These are phyloP conservation scores for Enteromius radiatus DNA, from an alignment of 2,797 vertebrate genomes.

Conservation along the genomic window DNA sequence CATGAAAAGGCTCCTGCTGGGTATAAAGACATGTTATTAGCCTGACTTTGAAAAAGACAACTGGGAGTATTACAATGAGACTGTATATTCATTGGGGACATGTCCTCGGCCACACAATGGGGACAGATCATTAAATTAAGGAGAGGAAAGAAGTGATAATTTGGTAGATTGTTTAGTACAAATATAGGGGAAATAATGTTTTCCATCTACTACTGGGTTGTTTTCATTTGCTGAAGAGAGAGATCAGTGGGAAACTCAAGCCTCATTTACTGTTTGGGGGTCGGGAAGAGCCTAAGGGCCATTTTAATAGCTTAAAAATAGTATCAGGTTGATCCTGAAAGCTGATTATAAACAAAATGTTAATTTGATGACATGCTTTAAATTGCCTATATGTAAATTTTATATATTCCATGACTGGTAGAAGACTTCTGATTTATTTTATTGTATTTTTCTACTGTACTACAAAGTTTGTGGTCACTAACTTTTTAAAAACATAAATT, in stretches of 20 bases:
- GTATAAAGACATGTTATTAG: slow-evolving; percentile 70
- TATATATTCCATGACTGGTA: not conserved
- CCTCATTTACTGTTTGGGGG: slow-evolving; percentile 19
- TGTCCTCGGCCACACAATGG: slow-evolving; percentile 60
- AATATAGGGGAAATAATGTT: slow-evolving; percentile 52
- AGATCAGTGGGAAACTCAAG: slow-evolving; percentile 20
- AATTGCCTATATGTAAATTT: not conserved
- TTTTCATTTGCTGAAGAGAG: slow-evolving; percentile 37
- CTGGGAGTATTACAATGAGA: slow-evolving; percentile 65
- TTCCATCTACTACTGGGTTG: slow-evolving; percentile 26
- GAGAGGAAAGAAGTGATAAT: slow-evolving; percentile 62
- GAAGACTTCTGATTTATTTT: not conserved
- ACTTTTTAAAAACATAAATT: not conserved
- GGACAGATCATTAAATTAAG: slow-evolving; percentile 63
- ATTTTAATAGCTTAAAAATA: not conserved
- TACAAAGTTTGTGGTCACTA: not conserved
- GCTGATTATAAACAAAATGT: not conserved
- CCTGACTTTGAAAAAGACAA: slow-evolving; percentile 67
- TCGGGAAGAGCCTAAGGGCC: not conserved
- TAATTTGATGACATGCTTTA: not conserved
- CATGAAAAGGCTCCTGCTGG: slow-evolving; percentile 76
- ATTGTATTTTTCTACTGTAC: not conserved
- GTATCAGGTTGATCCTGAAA: not conserved
- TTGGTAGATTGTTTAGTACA: slow-evolving; percentile 59
- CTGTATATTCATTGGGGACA: slow-evolving; percentile 61